Percentiles rank a stretch among this genome's conserved stretches.
Evolutionary conservation across 2,113 vertebrate species (phyloP).

Genomic region (Anhinga rufa): DNA sequence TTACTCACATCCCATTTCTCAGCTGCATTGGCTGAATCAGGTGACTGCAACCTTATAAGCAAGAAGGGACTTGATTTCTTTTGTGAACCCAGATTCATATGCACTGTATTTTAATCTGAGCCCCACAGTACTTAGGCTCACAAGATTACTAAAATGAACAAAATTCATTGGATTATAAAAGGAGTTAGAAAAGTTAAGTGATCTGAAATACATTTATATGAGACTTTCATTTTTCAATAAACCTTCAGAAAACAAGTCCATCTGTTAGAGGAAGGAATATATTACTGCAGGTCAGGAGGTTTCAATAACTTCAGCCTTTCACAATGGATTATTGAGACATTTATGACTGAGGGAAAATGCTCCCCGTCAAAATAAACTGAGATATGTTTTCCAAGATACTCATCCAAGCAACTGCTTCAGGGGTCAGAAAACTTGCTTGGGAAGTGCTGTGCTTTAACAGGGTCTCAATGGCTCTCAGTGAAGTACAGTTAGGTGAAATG

Average conservation of each 20-base stretch:
- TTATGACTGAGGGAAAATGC: conserved; percentile 43
- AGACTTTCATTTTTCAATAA: conserved; percentile 65
- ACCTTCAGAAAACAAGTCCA: conserved; percentile 55
- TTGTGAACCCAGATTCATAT: conserved; percentile 50
- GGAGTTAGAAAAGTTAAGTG: conserved; percentile 66
- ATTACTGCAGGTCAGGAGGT: conserved; percentile 29
- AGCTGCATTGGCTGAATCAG: conserved; percentile 4
- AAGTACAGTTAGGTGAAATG: background rate
- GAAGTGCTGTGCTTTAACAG: conserved; percentile 1
- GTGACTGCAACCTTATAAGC: background rate
- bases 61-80: conserved; percentile 46
- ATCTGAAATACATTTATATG: conserved; percentile 62
- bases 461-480: background rate
- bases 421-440: background rate
- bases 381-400: conserved; percentile 31
- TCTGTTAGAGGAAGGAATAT: conserved; percentile 53
- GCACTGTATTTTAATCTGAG: conserved; percentile 59
- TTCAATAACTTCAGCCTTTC: conserved; percentile 59
- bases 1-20: background rate
- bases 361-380: conserved; percentile 39
- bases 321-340: conserved; percentile 52
- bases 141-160: conserved; percentile 57
- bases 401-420: background rate
- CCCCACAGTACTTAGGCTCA: conserved; percentile 12
- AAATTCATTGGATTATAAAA: conserved; percentile 69